Evolutionary conservation across 2,797 vertebrate genomes (phyloP), one percentile per base, ranked within the genome.

Genomic region (Agapornis canus): DNA sequence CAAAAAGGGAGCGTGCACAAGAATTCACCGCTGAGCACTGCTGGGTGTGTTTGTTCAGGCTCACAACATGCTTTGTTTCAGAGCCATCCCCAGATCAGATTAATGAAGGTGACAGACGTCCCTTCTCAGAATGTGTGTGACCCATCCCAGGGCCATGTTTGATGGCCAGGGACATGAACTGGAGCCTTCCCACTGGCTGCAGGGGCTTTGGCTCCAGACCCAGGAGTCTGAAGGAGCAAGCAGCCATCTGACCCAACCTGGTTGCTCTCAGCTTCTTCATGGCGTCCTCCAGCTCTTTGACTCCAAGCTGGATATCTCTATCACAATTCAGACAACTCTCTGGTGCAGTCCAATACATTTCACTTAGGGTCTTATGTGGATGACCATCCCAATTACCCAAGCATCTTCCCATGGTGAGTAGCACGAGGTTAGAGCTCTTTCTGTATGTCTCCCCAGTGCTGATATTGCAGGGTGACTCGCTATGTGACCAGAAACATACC

Each of bases 91-190:
- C 54, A 69, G 73, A 66, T 61, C 43, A 82, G 57, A 76, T 37
- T 59, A 49, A 82, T 26, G 71, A 66, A 92, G 80, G 70, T 56
- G 87, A 75, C 69, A 76, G 39, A 23, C 7, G 0, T 56, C 66
- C 32, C 48, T 89, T 66, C 56, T 32, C 1, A 0, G 79, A 54
- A 86, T 49, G 69, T 0, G 0, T 8, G 65, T 11, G 60, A 73
- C 37, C 27, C n/a, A 43, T 39, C 25, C 75, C 12, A 6, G 6
- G 9, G 82, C 9, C 42, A 40, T 3, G 1, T 47, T 60, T 5
- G 5, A n/a, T 0, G 0, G 10, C 71, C 1, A 6, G 54, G 52
- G 82, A 23, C 23, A 6, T 3, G 1, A 6, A 26, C 13, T 2
- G 13, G 78, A 87, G 57, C 45, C 68, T 22, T 21, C 27, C 52